Conservation (phyloP, 2,797 vertebrate genomes). For the Acestrorhynchus altus region DNA sequence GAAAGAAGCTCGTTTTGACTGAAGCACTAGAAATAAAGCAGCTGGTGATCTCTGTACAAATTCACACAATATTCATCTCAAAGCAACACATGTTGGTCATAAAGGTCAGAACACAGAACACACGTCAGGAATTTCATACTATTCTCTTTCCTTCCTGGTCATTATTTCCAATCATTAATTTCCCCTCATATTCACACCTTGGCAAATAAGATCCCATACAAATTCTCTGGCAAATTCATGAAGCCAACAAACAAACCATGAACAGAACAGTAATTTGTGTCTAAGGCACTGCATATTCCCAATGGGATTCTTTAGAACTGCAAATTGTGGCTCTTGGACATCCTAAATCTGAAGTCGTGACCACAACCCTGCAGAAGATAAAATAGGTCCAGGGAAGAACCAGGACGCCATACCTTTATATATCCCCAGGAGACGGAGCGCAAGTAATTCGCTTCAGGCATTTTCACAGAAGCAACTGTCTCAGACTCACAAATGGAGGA, state of each 20-base stretch:
- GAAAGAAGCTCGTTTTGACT: neutral
- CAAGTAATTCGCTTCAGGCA: conserved; percentile 58
- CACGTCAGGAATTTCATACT: neutral
- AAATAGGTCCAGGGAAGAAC: neutral
- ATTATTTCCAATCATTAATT: neutral
- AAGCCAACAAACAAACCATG: neutral
- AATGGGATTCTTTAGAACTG: neutral
- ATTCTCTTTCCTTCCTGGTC: neutral
- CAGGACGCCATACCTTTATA: conserved; percentile 53
- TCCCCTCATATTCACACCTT: conserved; percentile 9
- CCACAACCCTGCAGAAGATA: neutral
- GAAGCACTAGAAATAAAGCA: neutral
- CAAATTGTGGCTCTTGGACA: neutral
- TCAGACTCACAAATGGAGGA: neutral
- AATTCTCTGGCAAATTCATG: neutral
- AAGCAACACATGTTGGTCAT: conserved; percentile 26
- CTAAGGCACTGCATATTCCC: neutral
- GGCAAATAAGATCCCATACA: conserved; percentile 9
- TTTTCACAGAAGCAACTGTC: conserved; percentile 39
- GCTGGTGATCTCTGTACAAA: neutral
- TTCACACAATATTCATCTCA: neutral
- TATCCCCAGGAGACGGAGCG: conserved; percentile 55
- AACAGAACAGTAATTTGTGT: neutral
- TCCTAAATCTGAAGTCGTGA: neutral
- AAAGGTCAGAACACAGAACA: neutral